A percentile compares a stretch with the other conserved stretches of the same genome.
phyloP scores from a whole-genome alignment of 2,113 vertebrate genomes.

The Eolophus roseicapilla region DNA sequence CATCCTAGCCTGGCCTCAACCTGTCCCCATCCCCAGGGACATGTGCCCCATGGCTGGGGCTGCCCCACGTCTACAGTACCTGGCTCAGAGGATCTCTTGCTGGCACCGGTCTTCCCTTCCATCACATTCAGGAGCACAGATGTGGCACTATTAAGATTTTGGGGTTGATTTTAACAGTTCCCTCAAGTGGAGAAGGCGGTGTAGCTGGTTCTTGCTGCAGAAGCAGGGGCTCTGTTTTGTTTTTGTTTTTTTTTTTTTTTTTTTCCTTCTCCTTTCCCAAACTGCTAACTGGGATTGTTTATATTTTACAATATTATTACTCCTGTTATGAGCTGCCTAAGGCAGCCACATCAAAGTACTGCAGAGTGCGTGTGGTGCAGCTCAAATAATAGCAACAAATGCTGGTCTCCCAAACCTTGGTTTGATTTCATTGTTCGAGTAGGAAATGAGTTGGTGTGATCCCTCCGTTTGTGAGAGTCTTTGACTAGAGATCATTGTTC shows the following conservation, averaged over 20 bases:
- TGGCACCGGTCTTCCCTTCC: not conserved
- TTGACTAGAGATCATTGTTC: slow-evolving; percentile 60
- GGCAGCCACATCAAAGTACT: slow-evolving; percentile 74
- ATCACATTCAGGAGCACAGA: accelerated
- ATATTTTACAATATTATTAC: slow-evolving; percentile 63
- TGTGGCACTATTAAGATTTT: not conserved
- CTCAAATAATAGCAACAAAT: slow-evolving; percentile 56
- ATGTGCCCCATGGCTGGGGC: not conserved
- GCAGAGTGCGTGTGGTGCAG: not conserved
- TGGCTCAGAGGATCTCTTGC: not conserved
- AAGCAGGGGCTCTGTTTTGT: not conserved
- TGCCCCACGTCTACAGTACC: accelerated
- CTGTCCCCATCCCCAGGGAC: not conserved
- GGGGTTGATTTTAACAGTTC: not conserved
- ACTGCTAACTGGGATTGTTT: slow-evolving; percentile 62
- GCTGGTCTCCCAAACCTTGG: slow-evolving; percentile 42
- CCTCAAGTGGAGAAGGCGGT: not conserved
- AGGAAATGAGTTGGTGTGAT: slow-evolving; percentile 68
- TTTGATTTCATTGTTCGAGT: slow-evolving; percentile 72
- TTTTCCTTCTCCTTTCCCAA: not conserved
- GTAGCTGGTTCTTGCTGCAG: not conserved
- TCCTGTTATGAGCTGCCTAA: slow-evolving; percentile 66
- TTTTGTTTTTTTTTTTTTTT: not conserved
- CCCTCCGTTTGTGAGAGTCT: slow-evolving; percentile 30
- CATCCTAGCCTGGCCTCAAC: accelerated